Evolutionary conservation across 2,797 vertebrate species (phyloP).

Genomic region (Anomalospiza imberbis): DNA sequence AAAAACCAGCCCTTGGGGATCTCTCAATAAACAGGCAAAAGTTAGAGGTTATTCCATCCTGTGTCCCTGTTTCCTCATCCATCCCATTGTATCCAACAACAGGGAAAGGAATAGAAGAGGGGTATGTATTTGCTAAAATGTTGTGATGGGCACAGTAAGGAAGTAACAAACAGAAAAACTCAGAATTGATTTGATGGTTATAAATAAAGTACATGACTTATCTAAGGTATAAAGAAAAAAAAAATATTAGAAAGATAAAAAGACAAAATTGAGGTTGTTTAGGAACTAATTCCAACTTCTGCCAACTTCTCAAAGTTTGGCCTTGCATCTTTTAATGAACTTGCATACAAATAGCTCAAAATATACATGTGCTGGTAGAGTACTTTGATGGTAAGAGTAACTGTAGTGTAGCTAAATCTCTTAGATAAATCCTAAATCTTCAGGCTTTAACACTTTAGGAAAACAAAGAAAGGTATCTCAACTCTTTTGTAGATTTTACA

Average conservation of each 20-base stretch:
- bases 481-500: not conserved
- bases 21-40: not conserved
- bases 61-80: not conserved
- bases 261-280: not conserved
- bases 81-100: not conserved
- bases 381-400: not conserved
- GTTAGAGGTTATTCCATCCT: not conserved
- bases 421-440: not conserved
- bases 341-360: not conserved
- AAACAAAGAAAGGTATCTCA: not conserved
- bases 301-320: not conserved
- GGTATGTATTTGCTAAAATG: not conserved
- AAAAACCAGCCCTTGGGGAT: not conserved
- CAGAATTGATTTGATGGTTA: not conserved
- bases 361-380: not conserved
- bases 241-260: not conserved
- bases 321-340: not conserved
- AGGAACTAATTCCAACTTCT: not conserved
- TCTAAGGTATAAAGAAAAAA: not conserved
- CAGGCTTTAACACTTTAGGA: not conserved
- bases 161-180: not conserved
- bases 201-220: not conserved
- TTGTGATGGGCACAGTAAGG: not conserved
- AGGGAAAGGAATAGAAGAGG: not conserved
- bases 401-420: not conserved